Conservation (phyloP, 2,113 vertebrate species). For the Chionomys nivalis region DNA sequence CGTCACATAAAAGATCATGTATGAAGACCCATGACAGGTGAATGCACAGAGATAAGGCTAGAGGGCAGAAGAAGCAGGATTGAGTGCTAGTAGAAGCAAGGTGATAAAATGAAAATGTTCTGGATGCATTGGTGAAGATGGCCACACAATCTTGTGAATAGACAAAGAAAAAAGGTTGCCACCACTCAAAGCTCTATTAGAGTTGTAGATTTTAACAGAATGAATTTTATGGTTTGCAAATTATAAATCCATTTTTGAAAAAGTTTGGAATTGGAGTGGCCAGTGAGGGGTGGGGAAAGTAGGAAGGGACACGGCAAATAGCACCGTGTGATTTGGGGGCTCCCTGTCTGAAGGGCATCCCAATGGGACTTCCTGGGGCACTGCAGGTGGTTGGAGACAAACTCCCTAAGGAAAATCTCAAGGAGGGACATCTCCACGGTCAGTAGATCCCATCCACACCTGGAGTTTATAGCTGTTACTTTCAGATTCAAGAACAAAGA, state of each 20-base stretch:
- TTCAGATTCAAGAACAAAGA: neutral
- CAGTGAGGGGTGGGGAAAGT: neutral
- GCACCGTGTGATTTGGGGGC: neutral
- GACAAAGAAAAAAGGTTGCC: neutral
- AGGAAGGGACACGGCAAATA: neutral
- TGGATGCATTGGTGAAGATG: neutral
- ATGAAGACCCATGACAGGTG: neutral
- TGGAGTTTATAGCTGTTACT: neutral
- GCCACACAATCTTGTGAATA: neutral
- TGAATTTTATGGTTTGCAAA: neutral
- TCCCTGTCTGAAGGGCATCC: neutral
- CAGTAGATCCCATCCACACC: neutral
- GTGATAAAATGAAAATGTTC: neutral
- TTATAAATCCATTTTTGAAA: neutral
- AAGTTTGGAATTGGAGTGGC: neutral
- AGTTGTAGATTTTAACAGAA: neutral
- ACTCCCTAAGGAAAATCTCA: neutral
- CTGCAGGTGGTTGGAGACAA: neutral
- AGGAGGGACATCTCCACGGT: neutral
- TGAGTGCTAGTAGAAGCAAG: neutral
- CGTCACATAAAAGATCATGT: neutral
- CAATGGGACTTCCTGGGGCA: no score
- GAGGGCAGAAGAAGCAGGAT: no score
- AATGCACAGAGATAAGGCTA: neutral
- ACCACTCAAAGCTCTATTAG: neutral